Evolutionary conservation across 1,140 invertebrate genomes (phyloP), one percentile per base, ranked within the genome.

Genomic region (Diachasmimorpha longicaudata): DNA sequence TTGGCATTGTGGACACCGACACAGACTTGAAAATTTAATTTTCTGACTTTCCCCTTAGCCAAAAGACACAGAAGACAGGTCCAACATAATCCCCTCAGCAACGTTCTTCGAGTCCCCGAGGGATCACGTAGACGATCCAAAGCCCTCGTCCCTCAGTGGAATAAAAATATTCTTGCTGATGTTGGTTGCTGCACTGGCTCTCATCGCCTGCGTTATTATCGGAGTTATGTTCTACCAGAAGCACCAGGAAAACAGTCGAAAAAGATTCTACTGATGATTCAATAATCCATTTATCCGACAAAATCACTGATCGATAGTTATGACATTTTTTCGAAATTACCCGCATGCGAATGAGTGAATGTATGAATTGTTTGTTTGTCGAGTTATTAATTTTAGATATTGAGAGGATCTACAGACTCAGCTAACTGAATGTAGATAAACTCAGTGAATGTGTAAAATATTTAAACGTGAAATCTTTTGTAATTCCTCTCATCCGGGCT

Each of bases 201-300:
- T 97, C 0, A 93, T 96, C 67, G 94, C 93, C 0, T 91, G 93
- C 79, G 93, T 95, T 1, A 94, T 98, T 8, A 92, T 97, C 68
- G 96, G 94, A 44, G 95, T 97, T 72, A 95, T 97, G 90, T 93
- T 96, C 82, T 98, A 98, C 85, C 95, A 97, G 84, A 97, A 97
- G 85, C 93, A 95, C 76, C 94, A 96, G 84, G 95, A 97, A 84
- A 94, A 96, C 79, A 93, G 93, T 79, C 92, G 95, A 83, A 98
- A 98, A 89, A 91, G 96, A 81, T 95, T 98, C 82, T 98, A 98
- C 85, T 98, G 86, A 89, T 72, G 5, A 25, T 23, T 63, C 58
- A 14, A 3, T 19, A 14, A 2, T 16, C n/a, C 48, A 52, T 3
- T n/a, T 19, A 16, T 13, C 39, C 39, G 9, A 52, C 3, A 46